Evolutionary conservation across 2,888 invertebrate genomes (phyloP).

Genomic region (Dendrolimus houi): DNA sequence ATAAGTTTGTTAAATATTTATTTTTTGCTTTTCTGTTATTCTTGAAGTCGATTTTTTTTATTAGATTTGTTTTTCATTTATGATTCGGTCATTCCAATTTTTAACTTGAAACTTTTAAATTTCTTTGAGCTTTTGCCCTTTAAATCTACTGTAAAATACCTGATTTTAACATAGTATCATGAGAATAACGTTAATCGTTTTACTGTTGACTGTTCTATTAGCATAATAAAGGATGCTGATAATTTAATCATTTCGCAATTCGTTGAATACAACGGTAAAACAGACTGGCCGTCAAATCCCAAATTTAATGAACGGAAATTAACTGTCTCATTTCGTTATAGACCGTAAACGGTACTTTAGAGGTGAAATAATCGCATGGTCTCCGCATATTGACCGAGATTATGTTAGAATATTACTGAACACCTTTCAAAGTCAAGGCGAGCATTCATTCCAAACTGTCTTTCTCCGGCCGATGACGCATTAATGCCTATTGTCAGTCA

Average conservation of each 20-base stretch:
- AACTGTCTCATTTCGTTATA: neutral
- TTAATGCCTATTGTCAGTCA: neutral
- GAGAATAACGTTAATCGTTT: neutral
- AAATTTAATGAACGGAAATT: neutral
- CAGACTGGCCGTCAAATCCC: neutral
- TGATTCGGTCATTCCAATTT: too few species aligned
- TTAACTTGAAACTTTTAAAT: too few species aligned
- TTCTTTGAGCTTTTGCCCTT: too few species aligned
- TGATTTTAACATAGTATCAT: neutral
- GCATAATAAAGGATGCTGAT: neutral
- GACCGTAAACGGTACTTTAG: neutral
- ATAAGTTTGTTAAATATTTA: too few species aligned
- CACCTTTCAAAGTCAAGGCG: neutral
- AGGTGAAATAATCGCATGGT: neutral
- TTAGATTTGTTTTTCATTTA: too few species aligned
- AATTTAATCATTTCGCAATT: neutral
- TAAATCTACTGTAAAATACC: too few species aligned
- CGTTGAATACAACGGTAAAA: neutral
- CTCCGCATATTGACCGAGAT: neutral
- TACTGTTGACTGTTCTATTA: neutral
- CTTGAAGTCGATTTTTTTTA: too few species aligned
- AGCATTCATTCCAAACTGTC: neutral
- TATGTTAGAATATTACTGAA: neutral
- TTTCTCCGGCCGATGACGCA: neutral
- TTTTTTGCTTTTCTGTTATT: too few species aligned